Percentiles rank a stretch among this genome's conserved stretches.
phyloP scores from a whole-genome alignment of 1,140 invertebrate genomes.

The Eulimnadia texana region DNA sequence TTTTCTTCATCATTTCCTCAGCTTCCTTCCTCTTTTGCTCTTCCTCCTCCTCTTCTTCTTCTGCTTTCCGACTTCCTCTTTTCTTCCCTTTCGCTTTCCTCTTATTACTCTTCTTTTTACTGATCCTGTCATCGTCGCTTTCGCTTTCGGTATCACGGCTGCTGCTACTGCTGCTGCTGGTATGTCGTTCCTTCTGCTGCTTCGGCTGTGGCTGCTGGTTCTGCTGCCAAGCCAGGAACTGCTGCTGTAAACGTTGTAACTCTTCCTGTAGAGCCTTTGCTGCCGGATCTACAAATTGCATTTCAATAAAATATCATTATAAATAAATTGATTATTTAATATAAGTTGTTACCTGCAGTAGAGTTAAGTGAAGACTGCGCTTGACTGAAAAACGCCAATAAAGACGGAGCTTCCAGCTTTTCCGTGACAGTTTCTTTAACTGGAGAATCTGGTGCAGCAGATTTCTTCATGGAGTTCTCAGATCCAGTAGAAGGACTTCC shows the following conservation, averaged over 20 bases:
- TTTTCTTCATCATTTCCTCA: background rate
- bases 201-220: conserved; percentile 19
- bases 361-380: background rate
- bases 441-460: background rate
- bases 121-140: background rate
- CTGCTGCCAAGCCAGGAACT: conserved; percentile 22
- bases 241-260: conserved; percentile 21
- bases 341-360: conserved; percentile 12
- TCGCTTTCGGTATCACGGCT: background rate
- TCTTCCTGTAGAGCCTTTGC: conserved; percentile 20
- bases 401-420: background rate
- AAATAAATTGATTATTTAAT: background rate
- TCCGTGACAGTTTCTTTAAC: background rate
- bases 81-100: background rate
- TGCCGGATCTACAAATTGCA: conserved; percentile 3
- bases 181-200: conserved; percentile 18
- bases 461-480: background rate
- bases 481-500: background rate
- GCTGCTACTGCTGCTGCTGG: background rate
- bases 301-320: too few species aligned
- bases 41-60: background rate
- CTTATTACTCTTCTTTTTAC: background rate
- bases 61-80: background rate
- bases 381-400: conserved; percentile 6
- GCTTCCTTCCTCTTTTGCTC: background rate